Evolutionary conservation across 2,888 invertebrate species (phyloP), one percentile per base, ranked within the genome.

Genomic region (Maniola hyperantus): DNA sequence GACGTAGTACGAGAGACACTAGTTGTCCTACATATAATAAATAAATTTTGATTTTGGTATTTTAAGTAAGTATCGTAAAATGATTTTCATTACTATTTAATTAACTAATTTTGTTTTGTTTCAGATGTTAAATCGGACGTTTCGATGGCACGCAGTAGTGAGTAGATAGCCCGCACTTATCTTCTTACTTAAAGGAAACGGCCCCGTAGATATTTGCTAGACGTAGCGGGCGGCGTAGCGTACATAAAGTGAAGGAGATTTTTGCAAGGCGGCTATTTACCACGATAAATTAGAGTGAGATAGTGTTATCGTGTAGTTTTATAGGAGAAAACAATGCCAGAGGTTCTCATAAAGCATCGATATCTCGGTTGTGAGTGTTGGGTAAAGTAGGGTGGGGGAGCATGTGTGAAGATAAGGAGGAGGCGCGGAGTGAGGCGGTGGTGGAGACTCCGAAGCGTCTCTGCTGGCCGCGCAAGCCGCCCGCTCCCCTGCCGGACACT

Each of bases 401-500:
- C 79, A 90, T 91, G 91, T 89, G 89, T 70, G 91, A 91, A 83
- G 90, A 91, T 83, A 91, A 91, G 83, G 91, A 91, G 75, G 91
- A 91, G 81, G 83, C 74, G 33, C 78, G 91, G 54, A 85, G 89
- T 69, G 88, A 84, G 80, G 90, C 87, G 78, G 90, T 87, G 78
- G 79, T 77, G 74, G 80, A 72, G 77, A 81, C 77, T 70, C 91
- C 91, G 61, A 82, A 81, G 68, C 80, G 89, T 64, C 81, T 89
- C 75, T 91, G 91, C 79, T 91, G 91, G 91, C 76, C 87, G 73
- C 84, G 85, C 65, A 83, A 85, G 65, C 84, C 89, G 68, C 89
- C 91, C 64, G 93, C 93, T 76, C 90, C 94, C 71, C 87, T 93
- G 75, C 91, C 92, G 71, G 97, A 97, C 87, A 96, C 95, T 77